Evolutionary conservation across 2,113 vertebrate genomes (phyloP).

Genomic region (Bubo scandiacus): DNA sequence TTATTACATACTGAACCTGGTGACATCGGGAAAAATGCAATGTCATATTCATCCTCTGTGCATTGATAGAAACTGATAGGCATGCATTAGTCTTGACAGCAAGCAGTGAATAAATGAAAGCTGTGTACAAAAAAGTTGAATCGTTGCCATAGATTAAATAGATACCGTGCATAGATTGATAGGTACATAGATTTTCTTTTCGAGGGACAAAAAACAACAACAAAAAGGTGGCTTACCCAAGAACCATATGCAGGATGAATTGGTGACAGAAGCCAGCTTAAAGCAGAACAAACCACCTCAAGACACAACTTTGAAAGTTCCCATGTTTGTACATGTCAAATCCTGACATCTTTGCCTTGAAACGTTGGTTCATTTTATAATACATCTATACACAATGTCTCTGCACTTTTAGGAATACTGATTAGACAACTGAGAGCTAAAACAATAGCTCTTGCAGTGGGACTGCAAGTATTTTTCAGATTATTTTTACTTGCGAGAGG

Average conservation of each 20-base stretch:
- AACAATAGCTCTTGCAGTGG: neutral
- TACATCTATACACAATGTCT: neutral
- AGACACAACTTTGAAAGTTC: slow-evolving; percentile 3
- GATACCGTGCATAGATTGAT: slow-evolving; percentile 9
- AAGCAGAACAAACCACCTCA: neutral
- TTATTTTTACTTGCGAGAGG: neutral
- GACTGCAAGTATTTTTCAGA: neutral
- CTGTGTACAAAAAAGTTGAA: slow-evolving; percentile 36
- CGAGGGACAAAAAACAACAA: neutral
- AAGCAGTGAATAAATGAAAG: slow-evolving; percentile 18
- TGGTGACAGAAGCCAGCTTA: neutral
- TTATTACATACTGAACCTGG: neutral
- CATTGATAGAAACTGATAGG: slow-evolving; percentile 48
- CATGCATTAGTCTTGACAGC: slow-evolving; percentile 53
- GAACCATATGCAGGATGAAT: neutral
- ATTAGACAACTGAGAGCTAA: neutral
- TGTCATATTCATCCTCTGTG: slow-evolving; percentile 31
- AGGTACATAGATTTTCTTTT: slow-evolving; percentile 17
- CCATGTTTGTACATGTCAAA: slow-evolving; percentile 24
- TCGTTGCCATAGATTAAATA: slow-evolving; percentile 30
- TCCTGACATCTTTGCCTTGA: slow-evolving; percentile 13
- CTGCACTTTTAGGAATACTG: slow-evolving; percentile 4
- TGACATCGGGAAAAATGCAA: neutral
- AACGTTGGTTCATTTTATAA: neutral
- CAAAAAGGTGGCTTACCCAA: slow-evolving; percentile 31